Evolutionary conservation across 2,797 vertebrate genomes (phyloP), one percentile per base, ranked within the genome.

Genomic region (Peromyscus melanophrys): DNA sequence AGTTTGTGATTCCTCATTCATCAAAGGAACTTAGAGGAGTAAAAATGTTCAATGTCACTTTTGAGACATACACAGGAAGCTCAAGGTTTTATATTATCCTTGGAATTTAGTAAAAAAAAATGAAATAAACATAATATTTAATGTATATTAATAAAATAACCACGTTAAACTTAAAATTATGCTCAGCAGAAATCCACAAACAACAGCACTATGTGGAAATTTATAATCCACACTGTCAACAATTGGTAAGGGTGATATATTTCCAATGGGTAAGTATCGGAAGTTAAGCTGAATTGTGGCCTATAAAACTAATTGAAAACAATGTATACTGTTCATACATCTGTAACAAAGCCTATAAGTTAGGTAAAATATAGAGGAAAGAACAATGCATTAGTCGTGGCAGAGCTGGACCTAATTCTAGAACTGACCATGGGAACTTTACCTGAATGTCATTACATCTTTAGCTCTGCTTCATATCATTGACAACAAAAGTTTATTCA

Each of bases 1-100:
- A 76, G 7, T 46, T 84, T 89, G 65, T 61, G 23, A 90, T 86
- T 93, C 34, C 88, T 92, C 75, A 57, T 84, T 92, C 31, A 76
- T 40, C 77, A 82, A 86, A 87, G 23, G 5, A 80, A 43, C 23
- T 21, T 89, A 65, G 96, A 78, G 55, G 88, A 90, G 89, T 71
- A 83, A 77, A 93, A 97, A 78, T 59, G 6, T 57, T 82, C 4
- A 23, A 76, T 0, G 21, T 0, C 6, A 13, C 21, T 96, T 96
- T 92, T 0, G 3, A 46, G 73, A 91, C 96, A 25, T 27, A n/a
- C 8, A 49, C 31, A 67, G 59, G 34, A 71, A 96, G 61, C 6
- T 73, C 23, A 43, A 6, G 55, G 37, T 46, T 84, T 95, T 82
- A 85, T 8, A 73, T 34, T 17, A 25, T 6, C 69, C 25, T 90